Percentiles rank a stretch among this genome's conserved stretches.
These are phyloP conservation scores for Gyps fulvus DNA, from an alignment of 2,113 vertebrate genomes.

Conservation along the genomic window DNA sequence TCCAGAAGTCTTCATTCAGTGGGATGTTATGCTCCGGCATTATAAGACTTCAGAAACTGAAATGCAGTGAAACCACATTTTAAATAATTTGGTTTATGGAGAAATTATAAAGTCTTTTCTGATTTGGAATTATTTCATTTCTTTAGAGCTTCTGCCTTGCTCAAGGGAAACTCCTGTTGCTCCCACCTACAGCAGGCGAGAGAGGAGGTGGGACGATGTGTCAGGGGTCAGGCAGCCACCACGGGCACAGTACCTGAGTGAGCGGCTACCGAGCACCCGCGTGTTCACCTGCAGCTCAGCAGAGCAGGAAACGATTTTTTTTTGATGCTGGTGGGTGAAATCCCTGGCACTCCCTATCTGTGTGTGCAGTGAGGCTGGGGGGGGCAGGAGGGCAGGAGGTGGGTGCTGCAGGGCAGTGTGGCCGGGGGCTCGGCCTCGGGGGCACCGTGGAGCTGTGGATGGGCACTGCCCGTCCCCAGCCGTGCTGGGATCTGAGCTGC, in stretches of 20 bases:
- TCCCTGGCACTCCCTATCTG: neutral
- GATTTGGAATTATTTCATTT: neutral
- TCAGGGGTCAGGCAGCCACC: neutral
- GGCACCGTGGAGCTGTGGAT: fast-evolving
- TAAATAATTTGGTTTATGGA: neutral
- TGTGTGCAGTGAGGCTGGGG: fast-evolving
- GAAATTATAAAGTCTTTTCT: neutral
- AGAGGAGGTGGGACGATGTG: neutral
- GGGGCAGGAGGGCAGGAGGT: neutral
- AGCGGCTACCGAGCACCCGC: fast-evolving
- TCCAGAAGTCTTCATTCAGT: neutral
- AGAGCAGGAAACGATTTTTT: neutral
- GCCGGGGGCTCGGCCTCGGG: fast-evolving
- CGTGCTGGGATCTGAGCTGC: fast-evolving
- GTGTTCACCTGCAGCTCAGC: neutral
- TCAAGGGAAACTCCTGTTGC: neutral
- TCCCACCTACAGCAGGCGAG: neutral
- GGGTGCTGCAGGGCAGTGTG: fast-evolving
- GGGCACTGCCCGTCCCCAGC: neutral
- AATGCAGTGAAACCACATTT: neutral
- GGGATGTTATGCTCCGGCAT: neutral
- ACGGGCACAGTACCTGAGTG: fast-evolving
- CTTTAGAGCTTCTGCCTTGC: neutral
- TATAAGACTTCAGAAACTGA: neutral
- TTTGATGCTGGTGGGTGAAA: neutral